phyloP scores from a whole-genome alignment of 2,113 vertebrate genomes.

The Sialia sialis region DNA sequence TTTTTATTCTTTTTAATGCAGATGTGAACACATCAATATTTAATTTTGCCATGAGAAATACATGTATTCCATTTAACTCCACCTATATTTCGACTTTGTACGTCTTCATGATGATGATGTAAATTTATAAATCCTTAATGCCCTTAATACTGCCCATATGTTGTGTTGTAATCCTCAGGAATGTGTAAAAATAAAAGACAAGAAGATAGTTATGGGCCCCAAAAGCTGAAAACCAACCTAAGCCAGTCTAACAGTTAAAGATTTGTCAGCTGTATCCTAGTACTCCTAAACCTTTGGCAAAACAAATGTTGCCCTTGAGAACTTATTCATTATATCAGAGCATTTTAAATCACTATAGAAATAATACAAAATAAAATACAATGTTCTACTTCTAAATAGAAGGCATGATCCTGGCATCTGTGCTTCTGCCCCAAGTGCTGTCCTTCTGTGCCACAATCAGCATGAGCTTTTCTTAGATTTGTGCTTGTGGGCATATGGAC shows the following conservation, averaged over 20 bases:
- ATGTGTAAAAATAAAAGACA: slow-evolving; percentile 61
- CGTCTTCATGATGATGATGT: slow-evolving; percentile 2
- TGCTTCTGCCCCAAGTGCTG: slow-evolving; percentile 47
- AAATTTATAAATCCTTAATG: slow-evolving; percentile 54
- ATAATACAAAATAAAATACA: slow-evolving; percentile 2
- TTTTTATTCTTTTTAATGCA: background rate
- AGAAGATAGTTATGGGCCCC: slow-evolving; percentile 29
- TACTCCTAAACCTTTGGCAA: slow-evolving; percentile 50
- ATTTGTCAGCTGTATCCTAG: slow-evolving; percentile 60
- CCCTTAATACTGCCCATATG: slow-evolving; percentile 54
- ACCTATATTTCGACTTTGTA: background rate
- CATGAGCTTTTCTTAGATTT: slow-evolving; percentile 58
- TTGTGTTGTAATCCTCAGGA: slow-evolving; percentile 51
- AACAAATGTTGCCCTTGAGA: slow-evolving; percentile 33
- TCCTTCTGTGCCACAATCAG: slow-evolving; percentile 56
- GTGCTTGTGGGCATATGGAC: slow-evolving; percentile 43
- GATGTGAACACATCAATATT: background rate
- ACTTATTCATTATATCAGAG: slow-evolving; percentile 28
- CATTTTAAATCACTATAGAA: slow-evolving; percentile 39
- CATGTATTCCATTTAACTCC: background rate
- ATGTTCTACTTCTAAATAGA: slow-evolving; percentile 39
- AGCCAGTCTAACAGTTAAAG: slow-evolving; percentile 50
- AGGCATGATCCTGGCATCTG: slow-evolving; percentile 58
- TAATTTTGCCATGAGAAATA: background rate
- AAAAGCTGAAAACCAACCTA: slow-evolving; percentile 42